Evolutionary conservation across 2,113 vertebrate genomes (phyloP).

Genomic region (Xiphophorus maculatus): DNA sequence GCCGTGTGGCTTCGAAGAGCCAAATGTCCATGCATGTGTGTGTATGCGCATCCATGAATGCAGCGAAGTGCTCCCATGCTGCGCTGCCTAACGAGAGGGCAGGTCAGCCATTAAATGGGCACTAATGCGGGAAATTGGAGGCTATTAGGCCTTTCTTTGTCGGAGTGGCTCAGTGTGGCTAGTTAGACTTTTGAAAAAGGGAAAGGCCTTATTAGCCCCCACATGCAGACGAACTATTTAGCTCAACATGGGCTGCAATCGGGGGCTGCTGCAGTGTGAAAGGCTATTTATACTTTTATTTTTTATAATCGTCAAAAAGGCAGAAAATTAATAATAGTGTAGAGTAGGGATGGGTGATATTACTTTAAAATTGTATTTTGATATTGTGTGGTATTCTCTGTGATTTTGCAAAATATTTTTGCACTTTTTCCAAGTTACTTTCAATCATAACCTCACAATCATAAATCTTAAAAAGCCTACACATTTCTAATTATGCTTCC

Average conservation of each 20-base stretch:
- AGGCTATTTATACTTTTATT: background rate
- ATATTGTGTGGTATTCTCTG: too few relatives aligned
- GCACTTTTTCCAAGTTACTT: too few relatives aligned
- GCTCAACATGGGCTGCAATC: conserved; percentile 37
- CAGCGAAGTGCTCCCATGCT: conserved; percentile 73
- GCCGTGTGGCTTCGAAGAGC: conserved; percentile 40
- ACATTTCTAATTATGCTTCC: too few relatives aligned
- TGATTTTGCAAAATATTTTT: too few relatives aligned
- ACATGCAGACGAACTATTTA: conserved; percentile 62
- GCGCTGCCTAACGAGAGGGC: conserved; percentile 77
- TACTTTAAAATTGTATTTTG: too few relatives aligned
- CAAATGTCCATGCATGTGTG: conserved; percentile 28
- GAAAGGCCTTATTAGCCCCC: conserved; percentile 72
- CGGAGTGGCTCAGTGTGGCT: conserved; percentile 72
- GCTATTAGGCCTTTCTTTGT: conserved; percentile 80
- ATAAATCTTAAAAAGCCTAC: too few relatives aligned
- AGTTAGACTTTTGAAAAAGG: conserved; percentile 66
- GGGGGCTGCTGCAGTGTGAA: conserved; percentile 6
- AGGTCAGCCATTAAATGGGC: conserved; percentile 79
- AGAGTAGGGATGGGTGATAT: too few relatives aligned
- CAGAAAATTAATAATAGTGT: background rate
- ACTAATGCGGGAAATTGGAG: conserved; percentile 82
- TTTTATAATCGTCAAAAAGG: background rate
- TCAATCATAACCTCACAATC: too few relatives aligned
- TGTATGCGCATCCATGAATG: conserved; percentile 16